phyloP scores from a whole-genome alignment of 2,797 vertebrate species.

The Acanthurus lineatus region DNA sequence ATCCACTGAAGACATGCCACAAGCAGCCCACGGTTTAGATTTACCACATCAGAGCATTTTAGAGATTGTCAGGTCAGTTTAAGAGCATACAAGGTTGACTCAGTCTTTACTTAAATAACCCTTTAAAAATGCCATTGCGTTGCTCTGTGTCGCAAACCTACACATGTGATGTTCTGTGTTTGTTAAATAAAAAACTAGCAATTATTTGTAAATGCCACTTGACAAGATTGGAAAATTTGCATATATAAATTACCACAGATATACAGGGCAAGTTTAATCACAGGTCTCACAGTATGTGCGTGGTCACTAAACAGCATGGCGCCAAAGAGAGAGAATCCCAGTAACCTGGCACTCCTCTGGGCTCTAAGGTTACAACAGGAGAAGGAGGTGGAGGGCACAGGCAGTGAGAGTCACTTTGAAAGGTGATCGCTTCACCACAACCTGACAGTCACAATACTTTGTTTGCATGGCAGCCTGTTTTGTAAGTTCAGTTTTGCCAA shows the following conservation, averaged over 20 bases:
- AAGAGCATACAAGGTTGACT: slow-evolving; percentile 14
- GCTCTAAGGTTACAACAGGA: slow-evolving; percentile 79
- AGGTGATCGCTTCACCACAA: slow-evolving; percentile 74
- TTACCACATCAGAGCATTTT: slow-evolving; percentile 10
- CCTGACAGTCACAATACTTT: slow-evolving; percentile 75
- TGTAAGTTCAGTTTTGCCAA: slow-evolving; percentile 45
- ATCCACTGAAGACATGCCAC: neutral
- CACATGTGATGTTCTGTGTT: slow-evolving; percentile 7
- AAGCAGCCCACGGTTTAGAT: slow-evolving; percentile 1
- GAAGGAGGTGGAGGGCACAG: slow-evolving; percentile 74
- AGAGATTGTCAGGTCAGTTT: slow-evolving; percentile 22
- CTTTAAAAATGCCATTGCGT: slow-evolving; percentile 8
- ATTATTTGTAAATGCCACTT: slow-evolving; percentile 51
- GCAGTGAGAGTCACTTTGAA: slow-evolving; percentile 83
- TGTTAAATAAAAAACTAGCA: slow-evolving; percentile 41
- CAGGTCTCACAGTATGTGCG: slow-evolving; percentile 63
- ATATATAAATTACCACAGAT: slow-evolving; percentile 45
- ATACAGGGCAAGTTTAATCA: slow-evolving; percentile 63
- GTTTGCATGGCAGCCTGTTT: slow-evolving; percentile 68
- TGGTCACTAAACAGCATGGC: slow-evolving; percentile 81
- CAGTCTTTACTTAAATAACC: slow-evolving; percentile 1
- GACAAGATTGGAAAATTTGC: slow-evolving; percentile 43
- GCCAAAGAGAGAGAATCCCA: slow-evolving; percentile 80
- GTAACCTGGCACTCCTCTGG: slow-evolving; percentile 77
- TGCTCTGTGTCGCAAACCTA: slow-evolving; percentile 28